Evolutionary conservation across 2,113 vertebrate genomes (phyloP).

Genomic region (Xiphias gladius): DNA sequence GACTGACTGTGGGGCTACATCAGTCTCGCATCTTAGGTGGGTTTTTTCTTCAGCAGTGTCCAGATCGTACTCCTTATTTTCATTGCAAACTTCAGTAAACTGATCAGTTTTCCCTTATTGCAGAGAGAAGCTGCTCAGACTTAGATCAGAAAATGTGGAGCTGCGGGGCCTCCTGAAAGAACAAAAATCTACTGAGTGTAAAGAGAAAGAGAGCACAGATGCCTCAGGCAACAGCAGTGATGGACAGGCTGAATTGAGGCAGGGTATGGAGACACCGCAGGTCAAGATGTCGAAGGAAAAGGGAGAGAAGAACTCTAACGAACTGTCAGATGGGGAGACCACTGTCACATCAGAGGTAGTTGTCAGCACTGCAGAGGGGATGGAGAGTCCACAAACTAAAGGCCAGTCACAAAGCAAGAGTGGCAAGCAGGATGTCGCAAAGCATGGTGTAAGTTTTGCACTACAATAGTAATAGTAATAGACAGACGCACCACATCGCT

Average conservation of each 20-base stretch:
- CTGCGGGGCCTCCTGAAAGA: slow-evolving; percentile 84
- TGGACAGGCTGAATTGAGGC: slow-evolving; percentile 81
- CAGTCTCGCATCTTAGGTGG: slow-evolving; percentile 86
- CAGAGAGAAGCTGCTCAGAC: slow-evolving; percentile 77
- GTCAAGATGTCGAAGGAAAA: slow-evolving; percentile 78
- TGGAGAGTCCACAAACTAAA: slow-evolving; percentile 43
- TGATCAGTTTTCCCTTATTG: slow-evolving; percentile 12
- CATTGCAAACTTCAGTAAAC: not conserved
- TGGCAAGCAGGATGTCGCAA: slow-evolving; percentile 27
- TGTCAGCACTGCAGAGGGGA: slow-evolving; percentile 62
- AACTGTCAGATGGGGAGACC: slow-evolving; percentile 40
- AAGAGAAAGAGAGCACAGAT: slow-evolving; percentile 83
- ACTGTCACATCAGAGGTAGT: slow-evolving; percentile 59
- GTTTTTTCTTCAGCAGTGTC: slow-evolving; percentile 1
- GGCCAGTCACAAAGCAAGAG: slow-evolving; percentile 48
- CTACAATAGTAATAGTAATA: not conserved
- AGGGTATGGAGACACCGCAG: slow-evolving; percentile 81
- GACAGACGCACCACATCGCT: not conserved
- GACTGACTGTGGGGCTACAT: slow-evolving; percentile 79
- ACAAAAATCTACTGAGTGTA: slow-evolving; percentile 75
- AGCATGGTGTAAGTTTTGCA: slow-evolving; percentile 57
- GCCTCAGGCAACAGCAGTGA: slow-evolving; percentile 83
- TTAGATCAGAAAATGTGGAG: slow-evolving; percentile 71
- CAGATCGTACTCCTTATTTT: not conserved
- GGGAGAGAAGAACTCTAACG: slow-evolving; percentile 64